Conservation (phyloP, 2,888 invertebrate genomes). For the Hemithea aestivaria region DNA sequence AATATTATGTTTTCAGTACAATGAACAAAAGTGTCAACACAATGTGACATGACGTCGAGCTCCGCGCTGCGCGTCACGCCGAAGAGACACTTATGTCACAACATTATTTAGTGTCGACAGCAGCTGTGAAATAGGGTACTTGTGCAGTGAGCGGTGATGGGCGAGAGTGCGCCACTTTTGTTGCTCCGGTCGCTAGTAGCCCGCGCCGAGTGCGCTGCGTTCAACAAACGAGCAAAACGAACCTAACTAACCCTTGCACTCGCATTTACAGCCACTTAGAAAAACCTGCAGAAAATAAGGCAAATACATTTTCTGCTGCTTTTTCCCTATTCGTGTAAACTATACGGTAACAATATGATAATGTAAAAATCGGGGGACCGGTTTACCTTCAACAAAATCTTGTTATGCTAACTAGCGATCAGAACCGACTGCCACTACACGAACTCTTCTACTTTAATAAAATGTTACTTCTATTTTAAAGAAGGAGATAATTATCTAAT, state of each 20-base stretch:
- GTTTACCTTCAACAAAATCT: no score
- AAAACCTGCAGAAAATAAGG: conserved; percentile 21
- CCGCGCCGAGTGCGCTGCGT: conserved; percentile 20
- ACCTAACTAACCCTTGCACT: conserved; percentile 13
- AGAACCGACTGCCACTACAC: no score
- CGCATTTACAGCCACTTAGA: conserved; percentile 19
- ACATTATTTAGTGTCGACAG: conserved; percentile 32
- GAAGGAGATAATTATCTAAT: no score
- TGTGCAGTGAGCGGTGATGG: conserved; percentile 12
- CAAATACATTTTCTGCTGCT: conserved; percentile 13
- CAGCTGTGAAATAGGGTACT: conserved; percentile 25
- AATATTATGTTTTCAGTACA: conserved; percentile 15
- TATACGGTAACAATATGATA: conserved; percentile 1
- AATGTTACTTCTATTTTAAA: no score
- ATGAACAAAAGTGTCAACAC: conserved; percentile 20
- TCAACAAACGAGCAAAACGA: conserved; percentile 22
- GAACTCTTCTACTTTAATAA: no score
- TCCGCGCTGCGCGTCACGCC: conserved; percentile 1
- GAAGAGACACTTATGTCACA: conserved; percentile 17
- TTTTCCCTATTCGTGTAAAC: conserved; percentile 7
- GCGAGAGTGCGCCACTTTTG: conserved; percentile 17
- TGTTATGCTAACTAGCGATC: no score
- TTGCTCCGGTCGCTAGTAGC: conserved; percentile 7
- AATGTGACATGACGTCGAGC: conserved; percentile 4
- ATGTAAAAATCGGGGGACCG: no score